phyloP scores from a whole-genome alignment of 2,797 vertebrate species.

The Esox masquinongy region DNA sequence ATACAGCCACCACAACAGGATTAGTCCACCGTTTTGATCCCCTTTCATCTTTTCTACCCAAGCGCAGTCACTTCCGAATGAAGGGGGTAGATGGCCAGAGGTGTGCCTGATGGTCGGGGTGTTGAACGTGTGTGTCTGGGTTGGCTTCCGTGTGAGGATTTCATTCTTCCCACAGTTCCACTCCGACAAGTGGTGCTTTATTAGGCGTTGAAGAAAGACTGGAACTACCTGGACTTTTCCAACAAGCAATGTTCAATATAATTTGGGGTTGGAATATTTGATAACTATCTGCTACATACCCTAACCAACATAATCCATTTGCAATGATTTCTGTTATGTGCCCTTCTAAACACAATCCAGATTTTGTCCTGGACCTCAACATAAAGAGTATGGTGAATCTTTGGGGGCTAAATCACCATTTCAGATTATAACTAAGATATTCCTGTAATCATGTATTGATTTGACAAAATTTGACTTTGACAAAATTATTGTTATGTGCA shows the following conservation, averaged over 20 bases:
- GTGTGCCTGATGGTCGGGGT: slow-evolving; percentile 12
- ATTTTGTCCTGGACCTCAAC: background rate
- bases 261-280: background rate
- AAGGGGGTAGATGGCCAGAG: background rate
- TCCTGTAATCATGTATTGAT: background rate
- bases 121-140: background rate
- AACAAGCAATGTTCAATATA: background rate
- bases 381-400: background rate
- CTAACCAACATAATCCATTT: background rate
- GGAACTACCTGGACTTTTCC: background rate
- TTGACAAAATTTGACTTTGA: too few relatives aligned
- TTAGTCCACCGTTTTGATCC: slow-evolving; percentile 9
- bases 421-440: too few relatives aligned
- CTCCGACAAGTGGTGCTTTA: background rate
- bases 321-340: background rate
- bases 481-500: background rate
- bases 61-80: slow-evolving; percentile 21
- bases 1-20: background rate
- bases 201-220: background rate
- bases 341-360: background rate
- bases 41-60: slow-evolving; percentile 16
- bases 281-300: background rate
- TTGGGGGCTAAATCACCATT: background rate
- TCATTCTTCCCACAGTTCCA: slow-evolving; percentile 8
- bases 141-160: background rate